Conservation (phyloP, 23 tunicate genomes). For the Ascidia mentula region DNA sequence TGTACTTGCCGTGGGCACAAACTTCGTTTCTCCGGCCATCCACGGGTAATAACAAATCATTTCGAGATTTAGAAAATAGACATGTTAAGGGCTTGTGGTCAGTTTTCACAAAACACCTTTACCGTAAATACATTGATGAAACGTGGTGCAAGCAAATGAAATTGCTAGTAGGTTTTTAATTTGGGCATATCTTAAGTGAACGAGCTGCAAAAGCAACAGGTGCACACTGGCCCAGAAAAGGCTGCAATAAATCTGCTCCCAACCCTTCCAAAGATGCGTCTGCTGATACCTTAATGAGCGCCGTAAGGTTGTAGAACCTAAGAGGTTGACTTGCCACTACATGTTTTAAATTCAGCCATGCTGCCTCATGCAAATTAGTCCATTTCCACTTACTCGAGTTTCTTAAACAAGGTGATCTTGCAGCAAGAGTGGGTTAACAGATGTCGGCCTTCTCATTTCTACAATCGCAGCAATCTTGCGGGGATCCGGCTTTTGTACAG, state of each 20-base stretch:
- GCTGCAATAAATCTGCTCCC: conserved; percentile 23
- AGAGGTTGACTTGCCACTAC: no score
- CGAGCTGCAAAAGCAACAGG: conserved; percentile 35
- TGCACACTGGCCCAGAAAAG: neutral
- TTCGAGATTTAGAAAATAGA: neutral
- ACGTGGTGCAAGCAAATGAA: conserved; percentile 20
- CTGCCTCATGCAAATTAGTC: no score
- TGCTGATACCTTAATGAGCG: conserved; percentile 16
- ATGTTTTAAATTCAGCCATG: no score
- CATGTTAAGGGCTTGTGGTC: conserved; percentile 37
- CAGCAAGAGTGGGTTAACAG: neutral
- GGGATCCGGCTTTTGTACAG: no score
- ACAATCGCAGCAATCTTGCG: no score
- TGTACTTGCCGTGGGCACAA: neutral
- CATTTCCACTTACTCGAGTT: no score
- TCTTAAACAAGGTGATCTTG: neutral
- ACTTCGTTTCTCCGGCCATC: no score
- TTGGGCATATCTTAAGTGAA: conserved; percentile 23
- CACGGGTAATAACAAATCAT: no score
- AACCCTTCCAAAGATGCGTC: conserved; percentile 22
- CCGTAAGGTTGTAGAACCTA: no score
- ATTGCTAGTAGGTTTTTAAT: conserved; percentile 18
- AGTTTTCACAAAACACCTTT: no score
- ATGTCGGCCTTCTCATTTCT: no score
- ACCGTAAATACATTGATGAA: no score